Base-by-base conservation (phyloP, 2,888 invertebrate genomes). In the Rhyacophila evoluta region DNA sequence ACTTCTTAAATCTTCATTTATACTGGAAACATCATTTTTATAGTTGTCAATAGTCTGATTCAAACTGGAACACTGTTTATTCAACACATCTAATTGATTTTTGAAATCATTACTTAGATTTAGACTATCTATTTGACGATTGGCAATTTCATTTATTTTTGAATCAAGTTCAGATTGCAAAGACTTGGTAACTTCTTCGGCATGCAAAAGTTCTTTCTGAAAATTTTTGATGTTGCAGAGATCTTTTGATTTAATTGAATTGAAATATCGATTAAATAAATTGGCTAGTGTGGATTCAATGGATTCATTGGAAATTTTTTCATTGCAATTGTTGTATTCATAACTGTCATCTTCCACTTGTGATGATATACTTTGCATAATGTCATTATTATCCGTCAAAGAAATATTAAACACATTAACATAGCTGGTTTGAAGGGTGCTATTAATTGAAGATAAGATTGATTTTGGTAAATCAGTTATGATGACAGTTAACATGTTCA, bases 101-200 rank as follows among this genome's bases (percentile, higher is more conserved):
- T 33, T 33, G 6, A 33, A 33, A 25, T 55, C 55, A 55, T 55
- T 15, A 15, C 15, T 41, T 4, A 15, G 15, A 41, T 41, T 55
- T 5, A 19, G 12, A 19, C 10, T 25, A 27, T 39, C 27, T 8
- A 19, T 39, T 19, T 75, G 69, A 41, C 39, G 19, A 27, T 70
- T 71, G 28, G 10, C 2, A 15, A 76, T 12, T 29, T 38, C 11
- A 2, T 55, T n/a, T 25, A 25, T 39, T 41, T 71, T 76, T 6
- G 29, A 12, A 41, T 15, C 6, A 12, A 76, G 10, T 28, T 76
- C 75, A 8, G 71, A 76, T 8, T 71, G 39, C 33, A 76, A 71
- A 71, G 8, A 15, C 33, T 39, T 29, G 12, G 33, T 27, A 33
- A 37, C 15, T 15, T 76, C 71, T 41, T 39, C 6, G 6, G 55